Percentiles rank a stretch among this genome's conserved stretches.
These are phyloP conservation scores for Barypeithes pellucidus DNA, from an alignment of 2,888 invertebrate genomes.

Conservation along the genomic window DNA sequence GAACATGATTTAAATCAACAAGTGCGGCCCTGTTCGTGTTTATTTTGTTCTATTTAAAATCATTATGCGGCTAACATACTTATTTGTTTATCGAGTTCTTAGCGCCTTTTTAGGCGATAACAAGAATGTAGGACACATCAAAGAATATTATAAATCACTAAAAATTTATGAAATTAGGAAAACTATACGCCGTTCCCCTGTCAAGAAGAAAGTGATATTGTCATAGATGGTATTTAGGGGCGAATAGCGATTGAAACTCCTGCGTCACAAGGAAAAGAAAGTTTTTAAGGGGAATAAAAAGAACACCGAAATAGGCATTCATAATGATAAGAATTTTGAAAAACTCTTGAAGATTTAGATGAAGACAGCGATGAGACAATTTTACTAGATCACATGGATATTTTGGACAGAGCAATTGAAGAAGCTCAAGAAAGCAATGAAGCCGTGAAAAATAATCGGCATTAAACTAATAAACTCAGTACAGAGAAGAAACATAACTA, in stretches of 20 bases:
- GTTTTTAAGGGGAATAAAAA: slow-evolving; percentile 44
- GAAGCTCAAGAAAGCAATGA: slow-evolving; percentile 52
- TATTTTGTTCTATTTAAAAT: slow-evolving; percentile 27
- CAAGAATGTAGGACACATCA: slow-evolving; percentile 23
- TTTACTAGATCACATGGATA: slow-evolving; percentile 63
- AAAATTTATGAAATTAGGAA: background rate
- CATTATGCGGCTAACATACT: slow-evolving; percentile 36
- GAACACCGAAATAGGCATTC: slow-evolving; percentile 69
- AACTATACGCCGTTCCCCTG: too few species aligned
- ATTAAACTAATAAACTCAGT: background rate
- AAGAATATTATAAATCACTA: background rate
- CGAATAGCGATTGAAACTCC: too few species aligned
- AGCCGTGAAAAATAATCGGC: too few species aligned
- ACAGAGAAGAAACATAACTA: background rate
- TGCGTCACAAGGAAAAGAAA: slow-evolving; percentile 40
- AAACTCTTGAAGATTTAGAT: slow-evolving; percentile 79
- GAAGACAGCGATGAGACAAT: slow-evolving; percentile 67
- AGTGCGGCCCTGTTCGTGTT: slow-evolving; percentile 22
- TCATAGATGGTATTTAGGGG: too few species aligned
- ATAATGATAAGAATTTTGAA: slow-evolving; percentile 82
- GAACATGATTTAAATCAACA: background rate
- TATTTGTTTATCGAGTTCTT: slow-evolving; percentile 38
- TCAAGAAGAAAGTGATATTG: too few species aligned
- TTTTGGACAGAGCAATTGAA: slow-evolving; percentile 64
- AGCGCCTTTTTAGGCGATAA: slow-evolving; percentile 32